Base-by-base conservation (phyloP, 2,888 invertebrate genomes). In the Rambutsinella grinnellia region DNA sequence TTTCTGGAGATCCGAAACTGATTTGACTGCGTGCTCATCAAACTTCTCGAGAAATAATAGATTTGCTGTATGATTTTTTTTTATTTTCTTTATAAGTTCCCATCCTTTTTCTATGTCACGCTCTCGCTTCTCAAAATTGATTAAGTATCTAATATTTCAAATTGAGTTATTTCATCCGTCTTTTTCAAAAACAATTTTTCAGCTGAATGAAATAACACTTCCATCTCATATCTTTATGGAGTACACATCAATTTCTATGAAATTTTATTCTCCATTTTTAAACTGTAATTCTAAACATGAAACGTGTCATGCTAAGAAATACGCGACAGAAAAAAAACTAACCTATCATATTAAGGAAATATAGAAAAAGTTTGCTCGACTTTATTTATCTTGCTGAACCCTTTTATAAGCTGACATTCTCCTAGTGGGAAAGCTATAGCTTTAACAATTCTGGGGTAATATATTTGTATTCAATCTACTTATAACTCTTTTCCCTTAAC, bases 1-100 rank as follows among this genome's bases (percentile, higher is more conserved):
- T 61, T 74, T 74, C 65, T 81, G 80, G 80, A 68, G 67, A 36
- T 79, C 78, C 36, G 78, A 78, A 69, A 76, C 72, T 17, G 80
- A 80, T 74, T 58, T 78, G 65, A 74, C 78, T 46, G 68, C 68
- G 10, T 67, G 74, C 36, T 66, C 74, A 28, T 62, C 62, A 46
- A 24, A 54, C n/a, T 74, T 74, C 51, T 57, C 19, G 19, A 58
- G 74, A 53, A 74, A 74, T 67, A 74, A 54, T 61, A 74, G 74
- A 74, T 74, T 36, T 23, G 74, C 74, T 53, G 74, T 74, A 74
- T 54, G 74, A 67, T 74, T 47, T 56, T 24, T 28, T 49, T 28
- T 67, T 10, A 24, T 36, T 13, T 17, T 65, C 23, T 65, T 51
- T 63, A n/a, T n/a, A n/a, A n/a, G n/a, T n/a, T n/a, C n/a, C n/a